Evolutionary conservation across 2,888 invertebrate genomes (phyloP).

Genomic region (Aricia artaxerxes): DNA sequence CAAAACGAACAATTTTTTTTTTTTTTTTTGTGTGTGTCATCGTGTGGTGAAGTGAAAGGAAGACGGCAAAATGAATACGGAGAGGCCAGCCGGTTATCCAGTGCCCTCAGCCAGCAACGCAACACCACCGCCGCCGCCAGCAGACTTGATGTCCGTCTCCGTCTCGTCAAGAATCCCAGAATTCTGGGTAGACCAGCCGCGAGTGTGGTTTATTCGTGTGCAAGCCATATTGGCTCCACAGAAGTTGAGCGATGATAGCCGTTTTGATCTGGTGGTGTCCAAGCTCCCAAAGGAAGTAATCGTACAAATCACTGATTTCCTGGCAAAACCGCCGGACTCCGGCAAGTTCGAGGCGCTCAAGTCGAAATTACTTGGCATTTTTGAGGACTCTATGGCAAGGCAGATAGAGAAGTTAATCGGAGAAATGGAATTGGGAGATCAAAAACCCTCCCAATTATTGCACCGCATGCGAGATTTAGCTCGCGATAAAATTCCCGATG

Average conservation of each 20-base stretch:
- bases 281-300: neutral
- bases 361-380: too few species aligned
- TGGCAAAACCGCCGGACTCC: neutral
- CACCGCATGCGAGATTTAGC: conserved; percentile 35
- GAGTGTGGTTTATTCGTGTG: neutral
- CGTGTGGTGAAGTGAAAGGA: too few species aligned
- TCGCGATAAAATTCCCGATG: conserved; percentile 4
- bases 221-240: neutral
- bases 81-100: too few species aligned
- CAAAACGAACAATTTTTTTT: too few species aligned
- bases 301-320: neutral
- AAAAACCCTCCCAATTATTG: conserved; percentile 36
- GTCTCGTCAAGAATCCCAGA: neutral
- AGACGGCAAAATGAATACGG: too few species aligned
- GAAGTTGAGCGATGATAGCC: neutral
- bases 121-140: too few species aligned
- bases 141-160: too few species aligned
- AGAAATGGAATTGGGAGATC: conserved; percentile 32
- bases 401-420: neutral
- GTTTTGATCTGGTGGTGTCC: neutral
- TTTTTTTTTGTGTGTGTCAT: too few species aligned
- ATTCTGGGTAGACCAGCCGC: neutral
- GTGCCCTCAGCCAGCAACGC: too few species aligned
- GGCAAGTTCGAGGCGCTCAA: too few species aligned
- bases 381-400: too few species aligned